Evolutionary conservation across 2,113 vertebrate species (phyloP).

Genomic region (Calonectris borealis): DNA sequence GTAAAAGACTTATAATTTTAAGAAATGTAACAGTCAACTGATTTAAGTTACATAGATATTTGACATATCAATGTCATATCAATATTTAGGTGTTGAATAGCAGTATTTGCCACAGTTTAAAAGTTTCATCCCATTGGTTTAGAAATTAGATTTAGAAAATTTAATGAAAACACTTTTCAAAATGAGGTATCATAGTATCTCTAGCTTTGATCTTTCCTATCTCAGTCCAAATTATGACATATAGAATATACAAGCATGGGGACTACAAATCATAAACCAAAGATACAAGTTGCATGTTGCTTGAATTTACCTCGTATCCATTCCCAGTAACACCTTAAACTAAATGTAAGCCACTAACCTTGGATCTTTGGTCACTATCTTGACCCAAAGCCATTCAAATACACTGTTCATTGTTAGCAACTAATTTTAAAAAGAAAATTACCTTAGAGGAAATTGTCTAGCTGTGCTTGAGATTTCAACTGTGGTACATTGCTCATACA

Average conservation of each 20-base stretch:
- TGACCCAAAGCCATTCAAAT: neutral
- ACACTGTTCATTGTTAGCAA: neutral
- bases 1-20: slow-evolving; percentile 61
- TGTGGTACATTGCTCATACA: neutral
- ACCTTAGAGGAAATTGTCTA: neutral
- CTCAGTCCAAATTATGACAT: neutral
- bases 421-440: neutral
- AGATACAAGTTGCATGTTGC: neutral
- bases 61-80: neutral
- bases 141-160: neutral
- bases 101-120: neutral
- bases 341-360: neutral
- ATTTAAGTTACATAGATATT: neutral
- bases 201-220: neutral
- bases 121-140: neutral
- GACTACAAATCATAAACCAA: neutral
- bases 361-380: neutral
- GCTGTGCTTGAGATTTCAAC: neutral
- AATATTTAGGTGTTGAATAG: neutral
- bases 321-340: neutral
- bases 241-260: neutral
- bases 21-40: neutral
- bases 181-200: neutral
- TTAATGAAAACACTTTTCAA: neutral
- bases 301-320: neutral